Evolutionary conservation across 2,888 invertebrate species (phyloP).

Genomic region (Alitta virens): DNA sequence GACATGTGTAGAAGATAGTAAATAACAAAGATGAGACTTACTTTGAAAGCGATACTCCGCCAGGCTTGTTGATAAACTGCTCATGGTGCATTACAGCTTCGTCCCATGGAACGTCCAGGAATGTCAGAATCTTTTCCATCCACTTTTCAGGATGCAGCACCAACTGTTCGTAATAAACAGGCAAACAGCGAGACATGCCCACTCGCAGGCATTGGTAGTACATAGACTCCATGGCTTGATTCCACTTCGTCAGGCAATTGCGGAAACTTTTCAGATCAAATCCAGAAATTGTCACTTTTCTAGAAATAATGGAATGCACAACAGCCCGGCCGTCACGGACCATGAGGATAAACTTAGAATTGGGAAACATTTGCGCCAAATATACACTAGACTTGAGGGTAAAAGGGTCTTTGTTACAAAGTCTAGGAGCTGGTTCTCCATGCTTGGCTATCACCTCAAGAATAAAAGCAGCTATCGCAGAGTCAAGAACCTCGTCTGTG

Average conservation of each 20-base stretch:
- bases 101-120: constrained; percentile 91
- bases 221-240: constrained; percentile 91
- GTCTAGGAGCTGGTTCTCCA: constrained; percentile 88
- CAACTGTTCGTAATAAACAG: constrained; percentile 94
- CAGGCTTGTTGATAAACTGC: constrained; percentile 90
- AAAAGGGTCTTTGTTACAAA: constrained; percentile 99
- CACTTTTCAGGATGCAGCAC: constrained; percentile 88
- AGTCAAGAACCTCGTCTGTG: constrained; percentile 85
- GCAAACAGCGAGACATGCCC: constrained; percentile 68
- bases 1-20: too few species aligned
- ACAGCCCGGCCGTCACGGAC: constrained; percentile 97
- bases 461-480: constrained; percentile 95
- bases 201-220: constrained; percentile 54
- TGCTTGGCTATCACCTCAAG: constrained; percentile 73
- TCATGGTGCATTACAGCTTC: constrained; percentile 96
- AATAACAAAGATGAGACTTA: too few species aligned
- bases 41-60: constrained; percentile 93
- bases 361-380: constrained; percentile 91
- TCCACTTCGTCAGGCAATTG: constrained; percentile 93
- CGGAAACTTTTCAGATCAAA: constrained; percentile 92
- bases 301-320: constrained; percentile 95
- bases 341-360: constrained; percentile 97
- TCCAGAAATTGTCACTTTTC: constrained; percentile 87
- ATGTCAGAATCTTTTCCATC: constrained; percentile 79
- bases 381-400: constrained; percentile 95